Base-by-base conservation (phyloP, 2,888 invertebrate species). In the Rhopalosiphum nymphaeae region DNA sequence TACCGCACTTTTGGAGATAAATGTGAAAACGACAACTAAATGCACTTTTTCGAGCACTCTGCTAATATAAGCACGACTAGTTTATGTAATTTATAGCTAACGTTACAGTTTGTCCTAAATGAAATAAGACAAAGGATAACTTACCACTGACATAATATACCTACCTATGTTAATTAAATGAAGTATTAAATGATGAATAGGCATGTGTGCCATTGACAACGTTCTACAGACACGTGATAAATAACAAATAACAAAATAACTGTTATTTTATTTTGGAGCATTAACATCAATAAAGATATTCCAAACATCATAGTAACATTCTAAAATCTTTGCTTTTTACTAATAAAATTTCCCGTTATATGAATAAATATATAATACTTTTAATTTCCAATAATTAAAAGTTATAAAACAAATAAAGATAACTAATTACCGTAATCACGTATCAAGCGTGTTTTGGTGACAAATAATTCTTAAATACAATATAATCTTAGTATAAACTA, bases 21-120 rank as follows among this genome's bases (percentile, higher is more conserved):
- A 78, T 78, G 49, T 49, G 91, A 91, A 49, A 78, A 78, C 78
- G 78, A 91, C 91, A 78, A 53, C 91, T 49, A 36, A 91, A 91
- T 91, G 91, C 91, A 91, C 78, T 91, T 49, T 78, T 67, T 67
- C 90, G 25, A 49, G 46, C 26, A 46, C 49, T 91, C 61, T 1
- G 29, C 49, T 91, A 78, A 91, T 78, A 78, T 49, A 78, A 78
- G 11, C 49, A 36, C 25, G 36, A 26, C 49, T 16, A 26, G 78
- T 78, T 26, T 13, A 26, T 13, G 78, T 84, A 78, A 91, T 91
- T 91, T 78, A 91, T 53, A 42, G 53, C 91, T 53, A 25, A 46
- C 61, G 49, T 49, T 49, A 25, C 0, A 26, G 26, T 36, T 13
- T 42, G 44, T 91, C 49, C 53, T 49, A 78, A 78, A 91, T 42